phyloP scores from a whole-genome alignment of 92 coral and sea anemone species.

The Palythoa heliodiscus region DNA sequence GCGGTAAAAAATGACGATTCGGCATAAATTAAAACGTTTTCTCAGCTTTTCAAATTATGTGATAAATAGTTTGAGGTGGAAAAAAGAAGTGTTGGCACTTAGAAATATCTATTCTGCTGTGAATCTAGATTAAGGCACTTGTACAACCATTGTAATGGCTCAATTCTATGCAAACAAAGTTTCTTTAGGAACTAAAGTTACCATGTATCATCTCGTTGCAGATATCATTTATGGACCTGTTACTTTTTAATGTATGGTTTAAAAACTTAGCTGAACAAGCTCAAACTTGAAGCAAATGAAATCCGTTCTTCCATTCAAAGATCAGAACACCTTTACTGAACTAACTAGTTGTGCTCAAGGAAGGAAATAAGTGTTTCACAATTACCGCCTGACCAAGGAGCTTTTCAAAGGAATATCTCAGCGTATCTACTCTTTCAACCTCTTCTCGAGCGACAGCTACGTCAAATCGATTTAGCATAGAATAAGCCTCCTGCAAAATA shows the following conservation, averaged over 20 bases:
- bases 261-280: background rate
- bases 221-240: too few relatives aligned
- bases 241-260: background rate
- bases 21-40: too few relatives aligned
- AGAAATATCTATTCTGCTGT: too few relatives aligned
- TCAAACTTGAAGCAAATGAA: background rate
- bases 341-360: background rate
- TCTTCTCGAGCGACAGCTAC: conserved; percentile 89
- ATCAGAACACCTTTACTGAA: background rate
- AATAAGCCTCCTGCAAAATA: conserved; percentile 74
- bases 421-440: conserved; percentile 86
- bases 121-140: too few relatives aligned
- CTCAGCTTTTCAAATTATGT: too few relatives aligned
- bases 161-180: too few relatives aligned
- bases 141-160: too few relatives aligned
- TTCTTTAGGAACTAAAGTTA: too few relatives aligned
- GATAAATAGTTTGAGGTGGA: too few relatives aligned
- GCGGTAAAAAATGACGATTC: too few relatives aligned
- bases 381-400: conserved; percentile 85
- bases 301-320: background rate
- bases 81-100: too few relatives aligned
- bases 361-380: background rate
- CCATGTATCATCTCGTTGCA: too few relatives aligned
- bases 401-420: conserved; percentile 85
- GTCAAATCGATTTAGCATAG: conserved; percentile 86